A percentile compares a stretch with the other conserved stretches of the same genome.
phyloP scores from a whole-genome alignment of 2,888 invertebrate species.

The Lathronympha strigana region DNA sequence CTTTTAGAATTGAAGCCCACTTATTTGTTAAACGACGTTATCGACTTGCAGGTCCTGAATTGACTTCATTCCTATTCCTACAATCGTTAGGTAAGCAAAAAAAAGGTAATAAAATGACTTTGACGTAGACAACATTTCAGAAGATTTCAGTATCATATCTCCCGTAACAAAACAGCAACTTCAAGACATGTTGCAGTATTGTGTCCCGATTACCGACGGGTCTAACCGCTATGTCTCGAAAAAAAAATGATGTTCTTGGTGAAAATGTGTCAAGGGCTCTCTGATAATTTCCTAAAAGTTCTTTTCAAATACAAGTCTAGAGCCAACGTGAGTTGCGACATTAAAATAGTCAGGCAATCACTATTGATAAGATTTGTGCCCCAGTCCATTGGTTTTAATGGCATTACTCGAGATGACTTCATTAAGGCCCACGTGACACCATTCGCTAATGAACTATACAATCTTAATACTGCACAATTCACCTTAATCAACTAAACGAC shows the following conservation, averaged over 20 bases:
- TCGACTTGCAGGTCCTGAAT: conserved; percentile 4
- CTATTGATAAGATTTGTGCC: conserved; percentile 8
- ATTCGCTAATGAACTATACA: conserved; percentile 4
- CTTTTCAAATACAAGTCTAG: not conserved
- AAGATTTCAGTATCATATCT: too few relatives aligned
- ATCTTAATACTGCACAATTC: conserved; percentile 12
- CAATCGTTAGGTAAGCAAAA: conserved; percentile 9
- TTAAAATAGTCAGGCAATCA: conserved; percentile 6
- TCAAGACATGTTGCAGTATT: not conserved
- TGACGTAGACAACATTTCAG: too few relatives aligned
- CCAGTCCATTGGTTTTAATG: conserved; percentile 6
- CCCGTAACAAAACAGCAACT: not conserved
- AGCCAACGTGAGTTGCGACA: not conserved
- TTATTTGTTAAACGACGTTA: conserved; percentile 14
- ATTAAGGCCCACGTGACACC: too few relatives aligned
- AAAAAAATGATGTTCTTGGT: not conserved
- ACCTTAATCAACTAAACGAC: conserved; percentile 5
- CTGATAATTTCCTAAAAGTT: conserved; percentile 13
- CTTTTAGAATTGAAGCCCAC: conserved; percentile 11
- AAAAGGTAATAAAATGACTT: too few relatives aligned
- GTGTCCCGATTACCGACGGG: not conserved
- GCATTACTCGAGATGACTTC: conserved; percentile 9
- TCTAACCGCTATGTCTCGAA: not conserved
- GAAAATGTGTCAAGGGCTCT: not conserved
- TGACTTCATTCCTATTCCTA: too few relatives aligned